phyloP scores from a whole-genome alignment of 2,113 vertebrate species.

The Pao palembangensis region DNA sequence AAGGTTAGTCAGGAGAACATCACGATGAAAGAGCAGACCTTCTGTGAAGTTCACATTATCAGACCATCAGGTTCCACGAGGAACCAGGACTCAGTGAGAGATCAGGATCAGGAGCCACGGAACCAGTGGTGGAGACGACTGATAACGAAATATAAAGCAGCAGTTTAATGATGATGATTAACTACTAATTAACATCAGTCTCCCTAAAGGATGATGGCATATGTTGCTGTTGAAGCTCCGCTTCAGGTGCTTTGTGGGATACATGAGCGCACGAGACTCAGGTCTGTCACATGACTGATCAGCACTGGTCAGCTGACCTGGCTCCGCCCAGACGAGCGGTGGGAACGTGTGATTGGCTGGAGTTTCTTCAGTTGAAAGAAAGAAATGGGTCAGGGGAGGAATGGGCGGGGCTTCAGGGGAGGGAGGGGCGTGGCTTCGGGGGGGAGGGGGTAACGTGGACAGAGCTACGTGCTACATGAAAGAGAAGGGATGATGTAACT shows the following conservation, averaged over 20 bases:
- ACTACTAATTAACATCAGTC: too few relatives aligned
- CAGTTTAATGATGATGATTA: too few relatives aligned
- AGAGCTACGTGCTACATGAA: background rate
- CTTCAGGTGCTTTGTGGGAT: too few relatives aligned
- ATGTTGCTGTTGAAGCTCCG: too few relatives aligned
- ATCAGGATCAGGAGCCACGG: too few relatives aligned
- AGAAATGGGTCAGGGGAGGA: background rate
- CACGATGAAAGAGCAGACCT: background rate
- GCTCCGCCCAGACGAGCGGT: background rate
- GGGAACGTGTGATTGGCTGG: background rate
- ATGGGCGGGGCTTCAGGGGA: background rate
- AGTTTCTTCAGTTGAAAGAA: background rate
- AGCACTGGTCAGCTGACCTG: background rate
- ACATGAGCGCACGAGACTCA: too few relatives aligned
- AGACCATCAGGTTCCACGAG: slow-evolving; percentile 15
- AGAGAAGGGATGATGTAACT: background rate
- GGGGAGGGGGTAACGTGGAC: background rate
- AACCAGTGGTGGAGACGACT: too few relatives aligned
- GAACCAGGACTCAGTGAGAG: background rate
- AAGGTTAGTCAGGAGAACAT: background rate
- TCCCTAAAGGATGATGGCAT: too few relatives aligned
- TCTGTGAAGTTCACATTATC: slow-evolving; percentile 11
- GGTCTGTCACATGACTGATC: background rate
- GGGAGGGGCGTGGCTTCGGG: background rate
- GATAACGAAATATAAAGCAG: too few relatives aligned